Evolutionary conservation across 1,140 invertebrate genomes (phyloP).

Genomic region (Portunus trituberculatus): DNA sequence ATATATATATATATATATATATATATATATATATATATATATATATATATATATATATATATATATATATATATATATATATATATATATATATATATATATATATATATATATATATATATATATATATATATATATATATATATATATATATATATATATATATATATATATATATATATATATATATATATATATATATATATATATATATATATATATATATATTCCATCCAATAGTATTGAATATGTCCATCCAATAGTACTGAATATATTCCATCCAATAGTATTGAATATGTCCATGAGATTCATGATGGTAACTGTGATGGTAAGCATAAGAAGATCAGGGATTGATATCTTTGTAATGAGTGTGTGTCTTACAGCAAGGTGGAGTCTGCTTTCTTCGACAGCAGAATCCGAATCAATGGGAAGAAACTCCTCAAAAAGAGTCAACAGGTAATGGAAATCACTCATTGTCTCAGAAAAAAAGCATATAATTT

Average conservation of each 20-base stretch:
- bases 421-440: conserved; percentile 57
- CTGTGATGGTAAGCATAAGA: background rate
- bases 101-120: no score
- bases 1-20: conserved; percentile 15
- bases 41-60: conserved; percentile 46
- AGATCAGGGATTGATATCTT: background rate
- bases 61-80: conserved; percentile 58
- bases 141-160: no score
- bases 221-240: no score
- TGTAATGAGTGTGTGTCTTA: background rate
- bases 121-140: no score
- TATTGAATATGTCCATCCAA: background rate
- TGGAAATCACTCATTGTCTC: background rate
- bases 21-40: conserved; percentile 13
- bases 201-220: no score
- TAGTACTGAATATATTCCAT: background rate
- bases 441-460: conserved; percentile 63
- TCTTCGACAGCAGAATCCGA: conserved; percentile 60
- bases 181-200: no score
- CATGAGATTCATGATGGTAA: background rate
- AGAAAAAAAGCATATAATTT: no score
- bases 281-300: background rate
- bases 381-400: conserved; percentile 58
- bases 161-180: no score
- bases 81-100: conserved; percentile 45